A percentile compares a stretch with the other conserved stretches of the same genome.
phyloP scores from a whole-genome alignment of 2,113 vertebrate species.

The Corapipo altera region DNA sequence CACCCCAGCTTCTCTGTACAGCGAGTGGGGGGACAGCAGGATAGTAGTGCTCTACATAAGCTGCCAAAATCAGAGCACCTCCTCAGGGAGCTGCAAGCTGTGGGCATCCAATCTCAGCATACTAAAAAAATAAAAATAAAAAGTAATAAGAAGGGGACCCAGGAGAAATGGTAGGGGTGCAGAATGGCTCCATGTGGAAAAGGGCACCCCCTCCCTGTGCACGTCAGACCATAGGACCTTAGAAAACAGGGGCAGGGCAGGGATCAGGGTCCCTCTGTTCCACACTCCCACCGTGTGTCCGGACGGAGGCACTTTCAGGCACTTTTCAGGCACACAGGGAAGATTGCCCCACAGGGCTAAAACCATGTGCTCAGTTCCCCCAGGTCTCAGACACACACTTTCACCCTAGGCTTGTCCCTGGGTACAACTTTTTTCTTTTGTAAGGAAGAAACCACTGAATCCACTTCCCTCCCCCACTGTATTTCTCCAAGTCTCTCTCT shows the following conservation, averaged over 20 bases:
- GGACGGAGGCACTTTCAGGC: not conserved
- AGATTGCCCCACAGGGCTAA: not conserved
- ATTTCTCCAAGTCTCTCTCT: not conserved
- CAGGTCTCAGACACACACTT: not conserved
- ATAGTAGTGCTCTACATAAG: slow-evolving; percentile 27
- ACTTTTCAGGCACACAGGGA: not conserved
- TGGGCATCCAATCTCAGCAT: slow-evolving; percentile 34
- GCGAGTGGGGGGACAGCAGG: not conserved
- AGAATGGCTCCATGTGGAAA: not conserved
- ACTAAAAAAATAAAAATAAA: not conserved
- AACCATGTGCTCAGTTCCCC: not conserved
- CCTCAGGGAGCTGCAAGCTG: slow-evolving; percentile 29
- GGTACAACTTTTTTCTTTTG: not conserved
- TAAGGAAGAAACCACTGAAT: not conserved
- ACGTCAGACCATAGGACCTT: not conserved
- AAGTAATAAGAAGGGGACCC: not conserved
- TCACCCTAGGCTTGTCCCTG: not conserved
- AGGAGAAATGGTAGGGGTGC: not conserved
- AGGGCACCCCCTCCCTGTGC: fast-evolving
- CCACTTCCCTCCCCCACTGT: not conserved
- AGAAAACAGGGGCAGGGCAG: not conserved
- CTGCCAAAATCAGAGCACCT: not conserved
- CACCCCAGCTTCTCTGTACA: not conserved
- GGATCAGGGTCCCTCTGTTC: not conserved
- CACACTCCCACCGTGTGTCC: fast-evolving